Conservation (phyloP, 2,888 invertebrate species). For the Synanthedon andrenaeformis region DNA sequence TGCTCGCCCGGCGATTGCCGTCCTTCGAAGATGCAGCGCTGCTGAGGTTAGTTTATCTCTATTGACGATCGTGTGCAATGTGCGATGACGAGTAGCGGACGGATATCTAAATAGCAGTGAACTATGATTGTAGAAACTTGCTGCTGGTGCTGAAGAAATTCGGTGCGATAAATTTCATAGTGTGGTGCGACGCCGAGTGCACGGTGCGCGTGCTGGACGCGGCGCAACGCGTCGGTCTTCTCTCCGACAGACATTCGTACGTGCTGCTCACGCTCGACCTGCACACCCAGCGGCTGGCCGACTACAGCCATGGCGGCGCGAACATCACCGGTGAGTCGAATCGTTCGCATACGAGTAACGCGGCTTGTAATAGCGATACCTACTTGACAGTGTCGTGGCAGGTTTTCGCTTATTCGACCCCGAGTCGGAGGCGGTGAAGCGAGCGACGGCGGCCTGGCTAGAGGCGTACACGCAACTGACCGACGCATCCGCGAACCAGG, state of each 20-base stretch:
- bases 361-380: neutral
- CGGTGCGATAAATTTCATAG: conserved; percentile 33
- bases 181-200: conserved; percentile 43
- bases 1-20: conserved; percentile 15
- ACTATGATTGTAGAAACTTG: conserved; percentile 21
- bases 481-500: conserved; percentile 15
- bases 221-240: conserved; percentile 57
- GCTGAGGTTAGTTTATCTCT: conserved; percentile 22
- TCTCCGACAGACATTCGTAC: conserved; percentile 40
- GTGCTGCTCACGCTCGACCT: conserved; percentile 42
- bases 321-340: conserved; percentile 37
- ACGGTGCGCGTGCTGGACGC: conserved; percentile 44
- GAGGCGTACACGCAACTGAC: conserved; percentile 15
- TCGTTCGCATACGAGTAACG: too few species aligned
- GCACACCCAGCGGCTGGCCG: conserved; percentile 32
- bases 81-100: neutral
- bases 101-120: too few species aligned
- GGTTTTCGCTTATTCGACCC: conserved; percentile 44
- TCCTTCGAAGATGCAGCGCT: conserved; percentile 33
- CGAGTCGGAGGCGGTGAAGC: conserved; percentile 19
- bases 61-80: neutral
- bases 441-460: conserved; percentile 12
- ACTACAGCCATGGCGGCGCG: conserved; percentile 53
- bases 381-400: conserved; percentile 6
- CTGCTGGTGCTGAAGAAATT: conserved; percentile 49